Conservation (phyloP, 2,113 vertebrate species). For the Typhlomys cinereus region DNA sequence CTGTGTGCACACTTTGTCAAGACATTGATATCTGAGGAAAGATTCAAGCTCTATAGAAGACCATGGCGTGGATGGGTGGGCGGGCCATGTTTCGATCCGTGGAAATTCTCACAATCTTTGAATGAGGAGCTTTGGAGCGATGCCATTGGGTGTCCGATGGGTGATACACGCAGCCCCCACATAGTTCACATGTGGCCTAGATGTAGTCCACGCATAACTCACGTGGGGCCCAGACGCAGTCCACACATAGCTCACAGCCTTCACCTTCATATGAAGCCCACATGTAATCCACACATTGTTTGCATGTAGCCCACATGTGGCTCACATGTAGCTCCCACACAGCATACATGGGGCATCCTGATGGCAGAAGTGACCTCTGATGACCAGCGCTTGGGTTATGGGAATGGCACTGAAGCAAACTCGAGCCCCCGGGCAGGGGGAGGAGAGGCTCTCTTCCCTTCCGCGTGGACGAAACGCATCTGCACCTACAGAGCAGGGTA, state of each 20-base stretch:
- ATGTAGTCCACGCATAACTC: no score
- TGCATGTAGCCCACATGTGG: no score
- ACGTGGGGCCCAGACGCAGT: no score
- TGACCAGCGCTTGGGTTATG: background rate
- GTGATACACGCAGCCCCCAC: fast-evolving
- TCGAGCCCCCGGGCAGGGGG: no score
- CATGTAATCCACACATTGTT: no score
- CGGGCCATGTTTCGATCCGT: background rate
- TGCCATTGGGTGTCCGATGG: background rate
- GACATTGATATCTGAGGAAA: background rate
- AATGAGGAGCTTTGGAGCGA: background rate
- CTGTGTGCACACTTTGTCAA: background rate
- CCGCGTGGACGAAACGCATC: background rate
- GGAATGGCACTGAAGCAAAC: background rate
- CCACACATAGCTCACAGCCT: no score
- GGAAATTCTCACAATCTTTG: background rate
- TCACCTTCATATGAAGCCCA: no score
- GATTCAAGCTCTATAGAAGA: background rate
- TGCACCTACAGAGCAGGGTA: no score
- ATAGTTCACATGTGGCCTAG: background rate
- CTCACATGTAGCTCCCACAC: fast-evolving
- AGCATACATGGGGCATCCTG: background rate
- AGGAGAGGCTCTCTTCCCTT: background rate
- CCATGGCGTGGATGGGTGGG: background rate
- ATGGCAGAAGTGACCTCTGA: background rate